phyloP scores from a whole-genome alignment of 2,797 vertebrate genomes.

The Balearica regulorum region DNA sequence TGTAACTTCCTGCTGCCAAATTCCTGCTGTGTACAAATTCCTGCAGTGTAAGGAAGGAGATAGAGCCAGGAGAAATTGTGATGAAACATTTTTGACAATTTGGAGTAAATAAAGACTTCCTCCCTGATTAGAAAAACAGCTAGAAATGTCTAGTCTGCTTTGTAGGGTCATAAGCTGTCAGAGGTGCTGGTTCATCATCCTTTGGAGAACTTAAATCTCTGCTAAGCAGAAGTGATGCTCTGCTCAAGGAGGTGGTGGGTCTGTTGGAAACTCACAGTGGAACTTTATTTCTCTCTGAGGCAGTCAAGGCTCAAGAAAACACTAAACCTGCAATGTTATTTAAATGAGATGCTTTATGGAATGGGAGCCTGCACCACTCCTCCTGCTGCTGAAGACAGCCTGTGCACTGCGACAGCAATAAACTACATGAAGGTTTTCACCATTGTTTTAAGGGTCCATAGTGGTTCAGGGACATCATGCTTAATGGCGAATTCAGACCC shows the following conservation, averaged over 20 bases:
- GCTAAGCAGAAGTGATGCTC: not conserved
- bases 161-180: not conserved
- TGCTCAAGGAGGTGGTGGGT: not conserved
- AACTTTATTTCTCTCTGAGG: not conserved
- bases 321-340: not conserved
- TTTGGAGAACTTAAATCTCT: not conserved
- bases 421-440: not conserved
- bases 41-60: not conserved
- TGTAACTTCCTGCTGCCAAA: constrained; percentile 24
- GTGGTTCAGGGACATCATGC: not conserved
- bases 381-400: not conserved
- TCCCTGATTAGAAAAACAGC: constrained; percentile 3
- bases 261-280: not conserved
- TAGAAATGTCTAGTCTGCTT: not conserved
- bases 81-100: not conserved
- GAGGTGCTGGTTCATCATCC: not conserved
- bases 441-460: not conserved
- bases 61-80: not conserved
- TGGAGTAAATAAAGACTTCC: constrained; percentile 17
- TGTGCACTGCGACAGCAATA: not conserved
- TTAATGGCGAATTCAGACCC: not conserved
- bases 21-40: not conserved
- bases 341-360: not conserved
- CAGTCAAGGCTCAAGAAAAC: not conserved
- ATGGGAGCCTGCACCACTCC: not conserved